Evolutionary conservation across 53 echinoderm and acorn worm species (phyloP).

Genomic region (Arbacia lixula): DNA sequence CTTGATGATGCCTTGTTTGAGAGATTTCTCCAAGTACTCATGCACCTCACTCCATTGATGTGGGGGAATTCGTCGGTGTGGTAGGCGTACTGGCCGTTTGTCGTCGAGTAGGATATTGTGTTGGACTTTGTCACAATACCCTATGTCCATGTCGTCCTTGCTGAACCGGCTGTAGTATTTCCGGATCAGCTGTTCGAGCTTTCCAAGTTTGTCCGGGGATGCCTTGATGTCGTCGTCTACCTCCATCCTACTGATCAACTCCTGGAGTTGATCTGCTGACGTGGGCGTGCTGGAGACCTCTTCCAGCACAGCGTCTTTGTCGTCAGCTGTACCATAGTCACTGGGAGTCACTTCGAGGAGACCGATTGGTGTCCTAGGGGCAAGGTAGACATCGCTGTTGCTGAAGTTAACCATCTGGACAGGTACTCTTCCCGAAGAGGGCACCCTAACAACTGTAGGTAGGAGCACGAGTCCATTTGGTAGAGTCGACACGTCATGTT

Average conservation of each 20-base stretch:
- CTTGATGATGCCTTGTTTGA: conserved; percentile 37
- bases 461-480: too few relatives aligned
- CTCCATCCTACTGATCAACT: conserved; percentile 27
- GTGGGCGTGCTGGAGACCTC: too few relatives aligned
- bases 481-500: too few relatives aligned
- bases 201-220: neutral
- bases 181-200: conserved; percentile 31
- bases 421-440: too few relatives aligned
- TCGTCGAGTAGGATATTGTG: conserved; percentile 39
- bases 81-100: conserved; percentile 47
- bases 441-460: too few relatives aligned
- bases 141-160: conserved; percentile 44
- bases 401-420: conserved; percentile 18
- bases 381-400: too few relatives aligned
- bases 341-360: too few relatives aligned
- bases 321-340: too few relatives aligned
- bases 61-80: conserved; percentile 57
- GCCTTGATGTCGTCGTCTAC: conserved; percentile 7
- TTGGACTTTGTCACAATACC: conserved; percentile 33
- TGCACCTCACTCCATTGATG: conserved; percentile 64
- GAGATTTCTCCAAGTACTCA: conserved; percentile 31
- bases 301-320: too few relatives aligned
- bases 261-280: conserved; percentile 16
- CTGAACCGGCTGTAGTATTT: conserved; percentile 55
- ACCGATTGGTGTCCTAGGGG: conserved; percentile 35